Evolutionary conservation across 2,888 invertebrate species (phyloP).

Genomic region (Nemotelus pantherinus): DNA sequence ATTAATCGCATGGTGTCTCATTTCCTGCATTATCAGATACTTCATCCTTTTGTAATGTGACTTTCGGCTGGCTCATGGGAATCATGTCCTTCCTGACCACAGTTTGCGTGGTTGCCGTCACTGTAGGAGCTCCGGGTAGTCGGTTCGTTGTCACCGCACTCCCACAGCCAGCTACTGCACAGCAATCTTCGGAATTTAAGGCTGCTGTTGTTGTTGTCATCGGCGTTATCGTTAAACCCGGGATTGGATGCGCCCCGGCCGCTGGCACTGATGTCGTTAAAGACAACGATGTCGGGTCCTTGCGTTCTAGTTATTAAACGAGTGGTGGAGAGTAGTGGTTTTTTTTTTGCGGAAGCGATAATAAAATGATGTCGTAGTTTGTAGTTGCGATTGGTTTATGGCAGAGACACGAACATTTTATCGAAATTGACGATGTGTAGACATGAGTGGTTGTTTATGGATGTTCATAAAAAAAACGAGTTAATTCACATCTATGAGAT

Average conservation of each 20-base stretch:
- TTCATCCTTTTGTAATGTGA: slow-evolving; percentile 49
- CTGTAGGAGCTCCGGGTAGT: slow-evolving; percentile 5
- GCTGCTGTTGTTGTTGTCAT: slow-evolving; percentile 30
- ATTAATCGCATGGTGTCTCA: slow-evolving; percentile 49
- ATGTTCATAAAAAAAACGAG: slow-evolving; percentile 29
- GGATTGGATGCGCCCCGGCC: slow-evolving; percentile 15
- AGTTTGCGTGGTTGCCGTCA: slow-evolving; percentile 46
- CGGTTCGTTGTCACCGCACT: neutral
- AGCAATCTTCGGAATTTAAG: slow-evolving; percentile 21
- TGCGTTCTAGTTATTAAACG: slow-evolving; percentile 47
- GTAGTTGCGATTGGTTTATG: slow-evolving; percentile 31
- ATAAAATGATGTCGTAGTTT: slow-evolving; percentile 32
- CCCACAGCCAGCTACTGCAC: slow-evolving; percentile 12
- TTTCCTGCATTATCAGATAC: slow-evolving; percentile 46
- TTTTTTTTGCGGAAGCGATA: slow-evolving; percentile 13
- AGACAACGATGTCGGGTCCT: slow-evolving; percentile 44
- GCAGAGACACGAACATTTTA: neutral
- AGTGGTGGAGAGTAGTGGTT: neutral
- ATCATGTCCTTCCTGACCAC: slow-evolving; percentile 48
- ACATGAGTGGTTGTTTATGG: slow-evolving; percentile 45
- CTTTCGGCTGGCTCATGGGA: slow-evolving; percentile 50
- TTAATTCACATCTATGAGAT: neutral
- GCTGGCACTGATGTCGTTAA: slow-evolving; percentile 30
- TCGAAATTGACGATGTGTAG: slow-evolving; percentile 8
- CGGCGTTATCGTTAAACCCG: slow-evolving; percentile 34